phyloP scores from a whole-genome alignment of 2,113 vertebrate genomes.

The Anarrhichthys ocellatus region DNA sequence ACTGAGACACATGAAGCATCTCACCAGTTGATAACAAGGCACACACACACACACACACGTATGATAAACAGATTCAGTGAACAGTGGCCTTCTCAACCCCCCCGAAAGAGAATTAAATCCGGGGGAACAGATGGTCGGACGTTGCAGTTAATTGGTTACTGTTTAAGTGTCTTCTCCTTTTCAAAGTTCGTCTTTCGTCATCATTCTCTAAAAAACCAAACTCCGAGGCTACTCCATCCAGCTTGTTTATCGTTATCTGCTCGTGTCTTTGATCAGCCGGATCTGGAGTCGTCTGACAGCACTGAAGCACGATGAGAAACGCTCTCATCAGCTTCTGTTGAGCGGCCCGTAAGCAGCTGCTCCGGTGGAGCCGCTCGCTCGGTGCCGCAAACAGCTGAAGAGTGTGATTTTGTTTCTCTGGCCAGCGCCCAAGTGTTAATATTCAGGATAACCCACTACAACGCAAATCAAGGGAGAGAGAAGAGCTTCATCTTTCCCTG shows the following conservation, averaged over 20 bases:
- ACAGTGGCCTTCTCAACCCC: conserved; percentile 55
- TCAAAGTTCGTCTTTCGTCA: conserved; percentile 33
- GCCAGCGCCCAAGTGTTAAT: conserved; percentile 24
- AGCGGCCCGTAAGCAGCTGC: conserved; percentile 43
- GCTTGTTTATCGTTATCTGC: conserved; percentile 55
- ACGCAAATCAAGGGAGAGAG: conserved; percentile 14
- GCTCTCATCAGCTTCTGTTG: conserved; percentile 43
- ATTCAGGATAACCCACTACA: conserved; percentile 1
- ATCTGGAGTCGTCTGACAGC: conserved; percentile 42
- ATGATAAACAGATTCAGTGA: conserved; percentile 71
- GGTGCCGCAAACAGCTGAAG: conserved; percentile 35
- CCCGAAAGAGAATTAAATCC: conserved; percentile 41
- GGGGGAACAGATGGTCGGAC: conserved; percentile 55
- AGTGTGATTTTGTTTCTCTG: conserved; percentile 20
- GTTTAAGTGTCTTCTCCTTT: conserved; percentile 49
- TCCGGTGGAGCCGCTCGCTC: conserved; percentile 30
- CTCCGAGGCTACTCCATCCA: conserved; percentile 6
- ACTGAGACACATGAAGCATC: conserved; percentile 67
- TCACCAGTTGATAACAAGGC: conserved; percentile 69
- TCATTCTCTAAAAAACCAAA: conserved; percentile 14
- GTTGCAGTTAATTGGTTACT: conserved; percentile 62
- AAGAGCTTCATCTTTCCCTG: conserved; percentile 27
- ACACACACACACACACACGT: conserved; percentile 19
- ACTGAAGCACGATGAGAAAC: conserved; percentile 49
- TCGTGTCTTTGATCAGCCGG: conserved; percentile 58